Evolutionary conservation across 2,888 invertebrate genomes (phyloP).

Genomic region (Rhingia rostrata): DNA sequence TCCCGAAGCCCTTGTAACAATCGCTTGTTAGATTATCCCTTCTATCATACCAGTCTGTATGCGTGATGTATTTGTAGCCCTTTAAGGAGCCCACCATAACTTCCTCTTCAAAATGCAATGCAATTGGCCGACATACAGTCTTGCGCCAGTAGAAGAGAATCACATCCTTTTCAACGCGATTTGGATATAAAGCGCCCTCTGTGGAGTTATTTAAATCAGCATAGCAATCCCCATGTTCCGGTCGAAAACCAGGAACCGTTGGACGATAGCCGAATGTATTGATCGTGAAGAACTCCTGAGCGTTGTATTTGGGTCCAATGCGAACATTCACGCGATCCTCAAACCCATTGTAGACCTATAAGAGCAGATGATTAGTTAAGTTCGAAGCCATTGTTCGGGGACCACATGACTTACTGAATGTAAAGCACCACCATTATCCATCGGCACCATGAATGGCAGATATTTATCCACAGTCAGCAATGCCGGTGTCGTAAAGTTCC

Average conservation of each 20-base stretch:
- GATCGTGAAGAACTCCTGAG: slow-evolving; percentile 86
- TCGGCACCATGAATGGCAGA: slow-evolving; percentile 86
- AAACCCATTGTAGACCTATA: slow-evolving; percentile 86
- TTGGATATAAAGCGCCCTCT: slow-evolving; percentile 87
- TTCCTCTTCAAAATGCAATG: slow-evolving; percentile 77
- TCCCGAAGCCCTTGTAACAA: slow-evolving; percentile 84
- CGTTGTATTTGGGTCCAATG: slow-evolving; percentile 85
- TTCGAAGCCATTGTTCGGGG: background rate
- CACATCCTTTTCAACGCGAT: slow-evolving; percentile 85
- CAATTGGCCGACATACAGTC: slow-evolving; percentile 80
- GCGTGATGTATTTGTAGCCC: slow-evolving; percentile 85
- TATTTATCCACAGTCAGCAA: slow-evolving; percentile 84
- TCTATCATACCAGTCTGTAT: slow-evolving; percentile 85
- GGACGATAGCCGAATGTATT: slow-evolving; percentile 85
- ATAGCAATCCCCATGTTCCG: slow-evolving; percentile 83
- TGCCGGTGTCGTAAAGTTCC: slow-evolving; percentile 87
- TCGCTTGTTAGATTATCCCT: slow-evolving; percentile 84
- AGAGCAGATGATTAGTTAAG: background rate
- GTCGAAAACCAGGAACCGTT: slow-evolving; percentile 85
- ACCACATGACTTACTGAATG: slow-evolving; percentile 18
- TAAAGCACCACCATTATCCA: slow-evolving; percentile 82
- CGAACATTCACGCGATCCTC: slow-evolving; percentile 86
- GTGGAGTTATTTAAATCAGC: slow-evolving; percentile 86
- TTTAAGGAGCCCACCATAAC: slow-evolving; percentile 83
- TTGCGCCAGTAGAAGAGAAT: slow-evolving; percentile 87